phyloP scores from a whole-genome alignment of 2,797 vertebrate genomes.

The Sebastes matsubarae region DNA sequence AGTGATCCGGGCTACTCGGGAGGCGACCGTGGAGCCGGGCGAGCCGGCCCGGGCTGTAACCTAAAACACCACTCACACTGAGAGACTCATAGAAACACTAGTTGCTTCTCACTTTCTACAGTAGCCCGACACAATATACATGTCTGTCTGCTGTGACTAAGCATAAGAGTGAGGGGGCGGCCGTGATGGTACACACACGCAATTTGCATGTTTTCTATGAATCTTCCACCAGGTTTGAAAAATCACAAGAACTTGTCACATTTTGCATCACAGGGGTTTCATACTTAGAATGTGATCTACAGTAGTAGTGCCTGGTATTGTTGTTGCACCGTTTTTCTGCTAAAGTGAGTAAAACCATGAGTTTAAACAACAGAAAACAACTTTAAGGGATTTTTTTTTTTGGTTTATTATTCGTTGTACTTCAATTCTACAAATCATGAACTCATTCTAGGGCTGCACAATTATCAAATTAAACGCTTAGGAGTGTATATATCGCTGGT shows the following conservation, averaged over 20 bases:
- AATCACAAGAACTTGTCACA: slow-evolving; percentile 55
- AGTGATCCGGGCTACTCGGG: slow-evolving; percentile 42
- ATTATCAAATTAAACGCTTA: no score
- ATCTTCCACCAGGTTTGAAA: slow-evolving; percentile 37
- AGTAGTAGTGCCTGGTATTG: slow-evolving; percentile 19
- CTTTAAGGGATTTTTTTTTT: neutral
- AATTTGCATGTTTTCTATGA: slow-evolving; percentile 62
- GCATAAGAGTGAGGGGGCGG: slow-evolving; percentile 34
- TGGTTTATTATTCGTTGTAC: neutral
- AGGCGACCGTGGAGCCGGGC: slow-evolving; percentile 11
- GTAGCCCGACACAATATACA: slow-evolving; percentile 21
- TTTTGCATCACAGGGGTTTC: slow-evolving; percentile 59
- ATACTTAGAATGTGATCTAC: slow-evolving; percentile 64
- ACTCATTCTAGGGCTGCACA: neutral
- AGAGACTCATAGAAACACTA: slow-evolving; percentile 34
- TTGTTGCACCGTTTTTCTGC: slow-evolving; percentile 23
- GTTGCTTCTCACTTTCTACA: slow-evolving; percentile 53
- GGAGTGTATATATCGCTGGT: neutral
- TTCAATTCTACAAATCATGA: neutral
- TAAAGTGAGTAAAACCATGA: neutral
- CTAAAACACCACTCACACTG: slow-evolving; percentile 50
- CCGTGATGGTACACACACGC: neutral
- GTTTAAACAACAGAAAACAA: neutral
- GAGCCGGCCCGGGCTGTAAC: slow-evolving; percentile 47
- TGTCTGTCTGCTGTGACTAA: slow-evolving; percentile 53